Conservation (phyloP, 37 sponge, comb jelly and placozoan species). For the Aplysina aerophoba region DNA sequence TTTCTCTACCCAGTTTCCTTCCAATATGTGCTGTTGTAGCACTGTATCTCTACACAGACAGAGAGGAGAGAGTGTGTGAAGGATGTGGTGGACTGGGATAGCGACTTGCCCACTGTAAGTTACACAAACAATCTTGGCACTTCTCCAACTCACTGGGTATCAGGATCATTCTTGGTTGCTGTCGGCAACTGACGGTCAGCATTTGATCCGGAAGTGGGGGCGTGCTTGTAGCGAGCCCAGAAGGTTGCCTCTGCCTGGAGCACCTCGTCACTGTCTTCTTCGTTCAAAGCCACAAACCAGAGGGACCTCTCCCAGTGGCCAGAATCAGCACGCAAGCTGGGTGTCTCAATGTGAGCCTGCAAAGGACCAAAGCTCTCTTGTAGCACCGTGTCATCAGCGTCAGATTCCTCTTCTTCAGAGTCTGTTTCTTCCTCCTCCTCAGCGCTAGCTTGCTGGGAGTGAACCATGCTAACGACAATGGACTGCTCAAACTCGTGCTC, state of each 20-base stretch:
- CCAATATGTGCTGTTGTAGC: background rate
- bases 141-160: background rate
- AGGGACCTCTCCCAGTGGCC: slow-evolving; percentile 40
- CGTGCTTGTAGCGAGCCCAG: background rate
- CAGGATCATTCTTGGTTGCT: background rate
- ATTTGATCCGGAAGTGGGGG: background rate
- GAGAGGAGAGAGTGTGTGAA: no score
- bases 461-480: slow-evolving; percentile 41
- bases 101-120: background rate
- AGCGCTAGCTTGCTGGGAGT: slow-evolving; percentile 27
- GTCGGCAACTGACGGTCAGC: background rate
- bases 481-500: slow-evolving; percentile 36
- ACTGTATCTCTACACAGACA: no score
- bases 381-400: background rate
- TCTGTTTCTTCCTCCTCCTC: background rate
- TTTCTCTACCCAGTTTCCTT: background rate
- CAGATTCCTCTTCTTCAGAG: slow-evolving; percentile 12
- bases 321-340: slow-evolving; percentile 40
- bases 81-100: no score
- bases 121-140: background rate
- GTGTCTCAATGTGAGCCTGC: background rate
- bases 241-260: background rate
- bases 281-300: slow-evolving; percentile 71
- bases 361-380: background rate
- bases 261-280: slow-evolving; percentile 14